Conservation (phyloP, 2,113 vertebrate genomes). For the Leucopternis melanops region DNA sequence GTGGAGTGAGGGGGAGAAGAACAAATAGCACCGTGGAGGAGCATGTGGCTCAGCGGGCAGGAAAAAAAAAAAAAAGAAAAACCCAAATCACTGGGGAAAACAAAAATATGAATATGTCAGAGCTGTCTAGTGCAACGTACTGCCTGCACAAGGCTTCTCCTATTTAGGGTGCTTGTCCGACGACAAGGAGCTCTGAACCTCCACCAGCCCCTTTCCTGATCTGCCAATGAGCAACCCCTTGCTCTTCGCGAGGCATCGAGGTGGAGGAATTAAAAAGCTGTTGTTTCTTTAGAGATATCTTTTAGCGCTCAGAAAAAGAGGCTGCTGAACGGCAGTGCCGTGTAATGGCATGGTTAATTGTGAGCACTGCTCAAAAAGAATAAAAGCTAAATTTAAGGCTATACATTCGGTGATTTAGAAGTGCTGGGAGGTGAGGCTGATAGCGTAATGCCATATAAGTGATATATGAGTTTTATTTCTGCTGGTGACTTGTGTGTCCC, state of each 20-base stretch:
- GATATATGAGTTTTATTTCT: not conserved
- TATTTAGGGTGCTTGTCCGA: too few relatives aligned
- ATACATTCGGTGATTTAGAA: not conserved
- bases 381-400: not conserved
- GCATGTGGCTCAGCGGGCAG: not conserved
- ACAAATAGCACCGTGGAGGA: not conserved
- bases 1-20: not conserved
- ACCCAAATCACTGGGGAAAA: not conserved
- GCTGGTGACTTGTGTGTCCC: not conserved
- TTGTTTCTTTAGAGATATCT: not conserved
- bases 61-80: not conserved
- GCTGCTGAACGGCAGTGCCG: not conserved
- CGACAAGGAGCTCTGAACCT: not conserved
- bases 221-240: not conserved
- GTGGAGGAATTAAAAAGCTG: not conserved
- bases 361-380: not conserved
- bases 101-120: not conserved
- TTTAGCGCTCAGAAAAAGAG: not conserved
- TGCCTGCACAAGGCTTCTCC: not conserved
- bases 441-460: not conserved
- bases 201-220: not conserved
- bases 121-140: not conserved
- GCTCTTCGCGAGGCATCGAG: accelerated
- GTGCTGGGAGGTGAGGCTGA: not conserved
- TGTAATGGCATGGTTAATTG: accelerated